Percentiles rank a stretch among this genome's conserved stretches.
Evolutionary conservation across 2,888 invertebrate genomes (phyloP).

Genomic region (Lingula anatina): DNA sequence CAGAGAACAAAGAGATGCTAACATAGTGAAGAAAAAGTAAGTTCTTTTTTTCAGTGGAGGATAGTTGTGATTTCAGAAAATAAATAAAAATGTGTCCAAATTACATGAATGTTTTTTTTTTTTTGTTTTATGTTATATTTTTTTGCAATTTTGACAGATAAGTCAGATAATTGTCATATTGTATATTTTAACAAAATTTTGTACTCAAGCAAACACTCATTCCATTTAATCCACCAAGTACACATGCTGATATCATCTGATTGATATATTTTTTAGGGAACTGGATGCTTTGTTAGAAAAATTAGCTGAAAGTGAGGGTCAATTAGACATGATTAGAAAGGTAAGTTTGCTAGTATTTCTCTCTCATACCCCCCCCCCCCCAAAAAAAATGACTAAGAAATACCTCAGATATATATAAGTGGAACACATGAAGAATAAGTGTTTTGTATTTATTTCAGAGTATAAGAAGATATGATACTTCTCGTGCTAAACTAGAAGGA

Average conservation of each 20-base stretch:
- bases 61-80: too few species aligned
- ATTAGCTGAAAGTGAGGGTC: conserved; percentile 33
- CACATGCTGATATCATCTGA: not conserved
- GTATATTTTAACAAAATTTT: too few species aligned
- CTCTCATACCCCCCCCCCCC: too few species aligned
- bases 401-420: not conserved
- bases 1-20: conserved; percentile 39
- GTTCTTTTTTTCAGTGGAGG: conserved; percentile 6
- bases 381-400: too few species aligned
- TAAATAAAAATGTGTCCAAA: too few species aligned
- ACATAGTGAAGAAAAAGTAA: conserved; percentile 43
- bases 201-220: too few species aligned
- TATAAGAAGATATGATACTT: conserved; percentile 32
- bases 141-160: too few species aligned
- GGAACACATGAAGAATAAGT: not conserved
- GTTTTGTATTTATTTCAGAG: conserved; percentile 17
- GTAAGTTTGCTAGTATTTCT: conserved; percentile 23
- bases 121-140: not conserved
- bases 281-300: conserved; percentile 32
- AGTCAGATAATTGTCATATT: too few species aligned
- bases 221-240: too few species aligned
- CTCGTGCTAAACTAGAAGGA: conserved; percentile 32
- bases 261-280: conserved; percentile 23
- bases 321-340: conserved; percentile 32
- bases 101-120: too few species aligned